A percentile compares a stretch with the other conserved stretches of the same genome.
Evolutionary conservation across 2,888 invertebrate species (phyloP).

Genomic region (Lumbricus terrestris): DNA sequence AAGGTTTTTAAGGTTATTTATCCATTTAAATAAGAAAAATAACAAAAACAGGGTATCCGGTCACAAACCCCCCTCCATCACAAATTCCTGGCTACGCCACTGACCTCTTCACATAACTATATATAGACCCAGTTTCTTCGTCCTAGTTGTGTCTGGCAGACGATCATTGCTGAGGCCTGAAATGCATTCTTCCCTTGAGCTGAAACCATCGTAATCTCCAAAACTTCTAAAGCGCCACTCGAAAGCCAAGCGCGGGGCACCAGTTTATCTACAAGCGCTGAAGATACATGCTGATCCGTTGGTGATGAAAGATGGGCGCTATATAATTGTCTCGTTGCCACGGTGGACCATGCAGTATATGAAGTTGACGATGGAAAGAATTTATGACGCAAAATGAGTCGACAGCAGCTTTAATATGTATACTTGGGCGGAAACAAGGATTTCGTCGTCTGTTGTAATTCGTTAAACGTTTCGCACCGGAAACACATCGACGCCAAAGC

Average conservation of each 20-base stretch:
- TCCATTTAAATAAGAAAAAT: too few species aligned
- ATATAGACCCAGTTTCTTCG: neutral
- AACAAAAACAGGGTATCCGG: too few species aligned
- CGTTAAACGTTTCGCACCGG: neutral
- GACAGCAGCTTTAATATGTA: too few species aligned
- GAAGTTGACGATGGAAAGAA: neutral
- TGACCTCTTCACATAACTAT: neutral
- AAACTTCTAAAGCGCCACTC: too few species aligned
- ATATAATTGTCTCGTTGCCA: neutral
- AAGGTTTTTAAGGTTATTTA: too few species aligned
- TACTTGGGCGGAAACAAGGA: neutral
- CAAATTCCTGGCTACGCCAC: too few species aligned
- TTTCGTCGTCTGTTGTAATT: too few species aligned
- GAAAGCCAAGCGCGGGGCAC: too few species aligned
- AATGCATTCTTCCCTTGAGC: neutral
- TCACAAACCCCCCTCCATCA: too few species aligned
- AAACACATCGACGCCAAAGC: neutral
- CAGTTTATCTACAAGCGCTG: too few species aligned
- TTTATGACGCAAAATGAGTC: neutral
- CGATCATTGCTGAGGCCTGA: neutral
- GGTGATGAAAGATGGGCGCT: neutral
- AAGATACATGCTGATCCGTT: too few species aligned
- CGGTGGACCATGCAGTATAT: neutral
- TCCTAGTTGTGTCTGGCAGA: neutral
- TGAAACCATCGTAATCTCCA: too few species aligned